Evolutionary conservation across 2,888 invertebrate species (phyloP).

Genomic region (Onchidella celtica): DNA sequence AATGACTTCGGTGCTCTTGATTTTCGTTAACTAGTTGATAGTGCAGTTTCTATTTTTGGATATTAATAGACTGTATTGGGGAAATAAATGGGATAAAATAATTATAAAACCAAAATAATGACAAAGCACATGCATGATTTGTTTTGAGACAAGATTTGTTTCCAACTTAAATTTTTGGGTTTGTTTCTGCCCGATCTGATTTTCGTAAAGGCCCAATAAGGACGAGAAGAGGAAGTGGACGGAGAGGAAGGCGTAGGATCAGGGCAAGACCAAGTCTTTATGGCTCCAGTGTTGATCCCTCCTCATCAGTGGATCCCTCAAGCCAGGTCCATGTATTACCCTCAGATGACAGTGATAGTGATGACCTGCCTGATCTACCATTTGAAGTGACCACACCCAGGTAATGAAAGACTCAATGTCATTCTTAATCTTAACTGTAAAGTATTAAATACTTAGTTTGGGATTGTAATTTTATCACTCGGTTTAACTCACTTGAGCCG

Average conservation of each 20-base stretch:
- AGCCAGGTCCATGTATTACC: constrained; percentile 7
- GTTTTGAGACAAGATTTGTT: not conserved
- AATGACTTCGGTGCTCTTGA: too few species aligned
- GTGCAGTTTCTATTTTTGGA: too few species aligned
- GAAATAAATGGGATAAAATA: too few species aligned
- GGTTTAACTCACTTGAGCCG: too few species aligned
- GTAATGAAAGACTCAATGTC: not conserved
- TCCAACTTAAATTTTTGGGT: not conserved
- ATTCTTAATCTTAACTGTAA: not conserved
- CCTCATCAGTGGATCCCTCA: not conserved
- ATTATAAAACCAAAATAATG: too few species aligned
- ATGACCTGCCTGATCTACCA: constrained; percentile 36
- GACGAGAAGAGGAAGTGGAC: constrained; percentile 35
- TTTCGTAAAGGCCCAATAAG: constrained; percentile 10
- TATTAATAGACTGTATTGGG: too few species aligned
- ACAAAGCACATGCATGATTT: too few species aligned
- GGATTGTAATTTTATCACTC: not conserved
- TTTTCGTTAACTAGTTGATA: too few species aligned
- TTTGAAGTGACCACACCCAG: not conserved
- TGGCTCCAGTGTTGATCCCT: not conserved
- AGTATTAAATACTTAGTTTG: not conserved
- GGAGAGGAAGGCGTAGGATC: constrained; percentile 26
- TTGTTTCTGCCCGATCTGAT: not conserved
- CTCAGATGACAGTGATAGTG: constrained; percentile 42
- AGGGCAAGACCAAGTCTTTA: not conserved